Percentiles rank a stretch among this genome's conserved stretches.
Conservation (phyloP, 2,888 invertebrate genomes). For the Sesamia inferens region DNA sequence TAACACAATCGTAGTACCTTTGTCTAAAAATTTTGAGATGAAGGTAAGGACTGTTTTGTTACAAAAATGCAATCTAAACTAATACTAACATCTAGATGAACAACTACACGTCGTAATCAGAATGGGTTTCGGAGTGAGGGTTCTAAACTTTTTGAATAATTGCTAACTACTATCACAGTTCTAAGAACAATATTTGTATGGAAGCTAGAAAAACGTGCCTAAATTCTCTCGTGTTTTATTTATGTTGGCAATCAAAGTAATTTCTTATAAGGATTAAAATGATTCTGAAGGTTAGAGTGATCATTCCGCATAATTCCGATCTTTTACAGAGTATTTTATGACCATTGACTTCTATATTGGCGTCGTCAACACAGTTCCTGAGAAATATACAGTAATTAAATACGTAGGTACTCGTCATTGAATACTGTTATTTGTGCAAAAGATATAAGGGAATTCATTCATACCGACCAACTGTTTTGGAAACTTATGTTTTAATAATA, state of each 20-base stretch:
- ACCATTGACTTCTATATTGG: not conserved
- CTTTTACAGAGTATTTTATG: not conserved
- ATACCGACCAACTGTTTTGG: not conserved
- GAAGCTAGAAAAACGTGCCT: not conserved
- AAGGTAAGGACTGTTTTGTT: slow-evolving; percentile 6
- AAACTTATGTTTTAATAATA: not conserved
- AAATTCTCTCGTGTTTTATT: not conserved
- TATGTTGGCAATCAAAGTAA: not conserved
- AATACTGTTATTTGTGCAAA: not conserved
- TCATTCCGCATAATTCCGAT: not conserved
- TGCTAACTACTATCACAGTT: not conserved
- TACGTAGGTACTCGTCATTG: not conserved
- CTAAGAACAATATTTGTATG: too few species aligned
- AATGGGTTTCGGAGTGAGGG: not conserved
- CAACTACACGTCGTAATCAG: not conserved
- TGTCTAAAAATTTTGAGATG: not conserved
- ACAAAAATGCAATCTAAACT: not conserved
- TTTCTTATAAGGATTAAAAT: not conserved
- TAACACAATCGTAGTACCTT: slow-evolving; percentile 20
- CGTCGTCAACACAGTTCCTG: not conserved
- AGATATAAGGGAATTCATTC: not conserved
- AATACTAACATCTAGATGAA: not conserved
- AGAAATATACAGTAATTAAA: slow-evolving; percentile 5
- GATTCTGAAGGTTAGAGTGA: not conserved
- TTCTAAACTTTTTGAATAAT: not conserved